These are phyloP conservation scores for Hypsibius dujardini DNA, from an alignment of 1,140 invertebrate genomes.

Conservation along the genomic window DNA sequence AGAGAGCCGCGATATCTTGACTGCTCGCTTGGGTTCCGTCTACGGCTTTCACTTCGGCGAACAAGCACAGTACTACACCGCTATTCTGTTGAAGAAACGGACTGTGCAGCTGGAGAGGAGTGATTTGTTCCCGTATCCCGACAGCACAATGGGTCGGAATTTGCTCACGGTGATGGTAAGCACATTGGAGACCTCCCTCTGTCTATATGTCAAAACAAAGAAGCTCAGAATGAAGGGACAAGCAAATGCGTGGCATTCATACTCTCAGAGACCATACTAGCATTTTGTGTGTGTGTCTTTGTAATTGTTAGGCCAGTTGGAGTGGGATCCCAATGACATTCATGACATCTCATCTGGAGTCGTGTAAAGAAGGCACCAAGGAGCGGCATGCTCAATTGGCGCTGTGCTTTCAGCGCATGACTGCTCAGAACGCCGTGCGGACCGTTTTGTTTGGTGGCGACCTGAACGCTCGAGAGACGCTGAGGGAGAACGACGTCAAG, in stretches of 20 bases:
- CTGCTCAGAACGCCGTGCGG: background rate
- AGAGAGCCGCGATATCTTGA: background rate
- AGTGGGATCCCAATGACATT: background rate
- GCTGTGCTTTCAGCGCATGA: background rate
- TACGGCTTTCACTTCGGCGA: background rate
- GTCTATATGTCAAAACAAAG: background rate
- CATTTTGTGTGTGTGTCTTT: background rate
- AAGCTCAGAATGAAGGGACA: background rate
- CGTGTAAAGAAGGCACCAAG: background rate
- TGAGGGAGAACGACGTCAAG: background rate
- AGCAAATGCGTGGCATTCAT: no score
- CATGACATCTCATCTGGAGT: background rate
- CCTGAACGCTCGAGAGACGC: background rate
- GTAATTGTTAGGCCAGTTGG: background rate
- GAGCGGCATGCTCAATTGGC: background rate
- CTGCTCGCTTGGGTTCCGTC: background rate
- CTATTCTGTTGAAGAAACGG: background rate
- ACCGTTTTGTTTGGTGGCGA: background rate
- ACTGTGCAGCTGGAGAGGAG: background rate
- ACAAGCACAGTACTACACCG: background rate
- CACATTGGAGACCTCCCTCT: background rate
- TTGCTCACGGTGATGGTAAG: background rate
- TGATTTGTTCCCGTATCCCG: background rate
- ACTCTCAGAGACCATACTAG: no score
- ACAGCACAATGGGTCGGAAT: background rate